Conservation (phyloP, 2,888 invertebrate genomes). For the Brachyptera putata region DNA sequence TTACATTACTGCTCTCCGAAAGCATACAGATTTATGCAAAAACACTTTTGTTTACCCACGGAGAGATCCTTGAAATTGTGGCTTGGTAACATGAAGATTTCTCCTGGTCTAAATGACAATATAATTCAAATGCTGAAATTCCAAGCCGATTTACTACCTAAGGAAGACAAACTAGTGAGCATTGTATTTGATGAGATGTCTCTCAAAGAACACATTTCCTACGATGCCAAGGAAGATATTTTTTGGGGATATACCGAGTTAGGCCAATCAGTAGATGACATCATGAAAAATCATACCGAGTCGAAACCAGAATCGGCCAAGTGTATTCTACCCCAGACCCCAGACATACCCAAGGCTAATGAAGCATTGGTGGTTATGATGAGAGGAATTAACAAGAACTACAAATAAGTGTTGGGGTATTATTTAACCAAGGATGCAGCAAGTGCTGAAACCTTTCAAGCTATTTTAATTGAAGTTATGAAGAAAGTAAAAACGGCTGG, state of each 20-base stretch:
- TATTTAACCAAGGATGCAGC: not conserved
- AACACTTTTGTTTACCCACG: not conserved
- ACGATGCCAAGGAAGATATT: not conserved
- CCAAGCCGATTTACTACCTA: not conserved
- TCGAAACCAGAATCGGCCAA: too few species aligned
- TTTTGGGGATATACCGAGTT: not conserved
- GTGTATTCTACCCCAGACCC: too few species aligned
- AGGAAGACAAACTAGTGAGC: not conserved
- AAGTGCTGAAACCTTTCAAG: not conserved
- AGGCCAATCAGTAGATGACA: too few species aligned
- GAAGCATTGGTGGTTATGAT: constrained; percentile 11
- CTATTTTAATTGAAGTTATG: not conserved
- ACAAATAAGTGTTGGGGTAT: constrained; percentile 16
- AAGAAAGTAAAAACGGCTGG: constrained; percentile 5
- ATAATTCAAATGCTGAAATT: not conserved
- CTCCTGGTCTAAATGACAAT: not conserved
- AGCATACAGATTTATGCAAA: not conserved
- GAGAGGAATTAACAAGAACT: constrained; percentile 18
- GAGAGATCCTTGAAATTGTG: not conserved
- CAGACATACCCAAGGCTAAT: too few species aligned
- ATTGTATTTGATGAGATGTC: constrained; percentile 1
- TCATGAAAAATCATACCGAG: too few species aligned
- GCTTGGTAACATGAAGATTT: not conserved
- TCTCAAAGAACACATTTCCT: not conserved
- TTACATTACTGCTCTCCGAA: constrained; percentile 2